Evolutionary conservation across 30 jellyfish, hydroid and myxozoan genomes (phyloP), one percentile per base, ranked within the genome.

Genomic region (Aurelia sp.): DNA sequence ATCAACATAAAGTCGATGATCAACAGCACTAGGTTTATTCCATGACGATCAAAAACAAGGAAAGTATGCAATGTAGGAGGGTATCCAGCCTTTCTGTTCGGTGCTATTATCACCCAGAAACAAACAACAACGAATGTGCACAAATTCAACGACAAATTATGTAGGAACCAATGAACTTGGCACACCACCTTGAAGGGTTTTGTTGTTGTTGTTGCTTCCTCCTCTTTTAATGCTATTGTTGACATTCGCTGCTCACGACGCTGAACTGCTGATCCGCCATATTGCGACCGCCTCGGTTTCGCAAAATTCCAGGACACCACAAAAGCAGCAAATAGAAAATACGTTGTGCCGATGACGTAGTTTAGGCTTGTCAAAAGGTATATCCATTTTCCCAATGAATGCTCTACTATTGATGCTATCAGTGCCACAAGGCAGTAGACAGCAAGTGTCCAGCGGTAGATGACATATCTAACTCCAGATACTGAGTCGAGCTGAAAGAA

Each of bases 1-100:
- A 63, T 79, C 50, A 89, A 21, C 18, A 40, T 16, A 50, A 89
- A 81, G 63, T 89, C 97, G 63, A 89, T 63, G 22, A 74, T 40
- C 81, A 89, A 50, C 74, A 89, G 61, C 0, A 44, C 51, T 4
- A 81, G 69, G 41, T 80, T 89, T 57, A 89, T 80, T 5, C 97
- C 97, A 33, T 89, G 97, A 11, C 97, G 92, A 61, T 89, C 97
- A 33, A 89, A 51, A n/a, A 80, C 77, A 22, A 89, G 70, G 67
- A 16, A 88, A 0, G 89, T 88, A 8, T 61, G 76, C 72, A 88
- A 67, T 3, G 90, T 21, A 7, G 88, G 90, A 5, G n/a, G 21
- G 51, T 31, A 60, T 20, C 90, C 86, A 18, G 74, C 83, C 68
- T 77, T 76, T 38, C 86, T 33, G 47, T 74, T 13, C 16, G 91